A percentile compares a stretch with the other conserved stretches of the same genome.
Conservation (phyloP, 30 jellyfish, hydroid and myxozoan genomes). For the Turritopsis dohrnii region DNA sequence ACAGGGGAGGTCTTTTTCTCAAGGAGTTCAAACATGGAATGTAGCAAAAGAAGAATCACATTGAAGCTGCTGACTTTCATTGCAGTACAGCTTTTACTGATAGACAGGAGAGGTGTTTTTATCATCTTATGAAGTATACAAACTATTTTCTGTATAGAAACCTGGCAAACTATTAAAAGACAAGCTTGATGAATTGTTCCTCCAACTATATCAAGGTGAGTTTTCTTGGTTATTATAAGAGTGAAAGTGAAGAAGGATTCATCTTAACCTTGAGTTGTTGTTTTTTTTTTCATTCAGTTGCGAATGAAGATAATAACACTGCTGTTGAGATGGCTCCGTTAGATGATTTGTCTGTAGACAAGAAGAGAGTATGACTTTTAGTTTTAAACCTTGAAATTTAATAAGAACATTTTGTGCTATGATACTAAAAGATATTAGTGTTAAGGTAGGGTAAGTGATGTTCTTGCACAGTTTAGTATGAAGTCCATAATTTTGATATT, state of each 20-base stretch:
- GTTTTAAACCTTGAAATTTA: neutral
- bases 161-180: constrained; percentile 85
- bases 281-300: constrained; percentile 35
- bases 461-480: no score
- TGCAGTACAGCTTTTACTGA: no score
- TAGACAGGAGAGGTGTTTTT: no score
- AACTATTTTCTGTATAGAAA: constrained; percentile 52
- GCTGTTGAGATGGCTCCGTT: constrained; percentile 97
- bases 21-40: no score
- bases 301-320: constrained; percentile 74
- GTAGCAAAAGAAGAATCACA: no score
- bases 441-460: no score
- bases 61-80: no score
- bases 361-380: constrained; percentile 40
- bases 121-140: neutral
- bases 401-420: neutral
- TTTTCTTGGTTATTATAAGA: neutral
- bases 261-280: neutral
- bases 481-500: no score
- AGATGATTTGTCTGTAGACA: constrained; percentile 54
- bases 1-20: no score
- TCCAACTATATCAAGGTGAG: constrained; percentile 48
- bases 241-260: neutral
- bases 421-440: no score
- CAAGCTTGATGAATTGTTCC: constrained; percentile 68